These are phyloP conservation scores for Corvus hawaiiensis DNA, from an alignment of 2,113 vertebrate genomes.

Conservation along the genomic window DNA sequence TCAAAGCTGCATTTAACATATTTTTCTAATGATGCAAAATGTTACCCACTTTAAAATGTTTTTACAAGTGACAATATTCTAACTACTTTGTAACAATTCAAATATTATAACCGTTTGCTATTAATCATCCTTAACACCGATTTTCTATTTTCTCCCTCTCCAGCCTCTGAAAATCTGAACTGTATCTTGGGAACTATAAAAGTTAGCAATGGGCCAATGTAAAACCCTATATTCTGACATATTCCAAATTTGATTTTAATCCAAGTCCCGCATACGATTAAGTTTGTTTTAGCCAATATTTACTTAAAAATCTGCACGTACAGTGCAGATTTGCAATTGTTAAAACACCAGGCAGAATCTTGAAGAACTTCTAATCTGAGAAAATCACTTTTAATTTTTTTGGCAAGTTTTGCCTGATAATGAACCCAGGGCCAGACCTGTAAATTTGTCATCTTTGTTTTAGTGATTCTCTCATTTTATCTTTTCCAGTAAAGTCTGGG, in stretches of 20 bases:
- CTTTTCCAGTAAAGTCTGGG: neutral
- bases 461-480: neutral
- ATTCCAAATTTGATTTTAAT: neutral
- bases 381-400: neutral
- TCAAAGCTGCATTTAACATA: neutral
- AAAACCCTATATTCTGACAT: neutral
- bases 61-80: constrained; percentile 27
- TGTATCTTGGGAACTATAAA: neutral
- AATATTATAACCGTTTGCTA: neutral
- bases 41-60: neutral
- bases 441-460: neutral
- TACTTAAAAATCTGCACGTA: neutral
- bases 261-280: neutral
- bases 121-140: constrained; percentile 1
- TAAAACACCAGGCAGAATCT: neutral
- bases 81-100: neutral
- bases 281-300: neutral
- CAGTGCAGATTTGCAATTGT: neutral
- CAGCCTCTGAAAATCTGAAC: neutral
- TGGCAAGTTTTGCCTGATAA: neutral
- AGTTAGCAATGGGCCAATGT: neutral
- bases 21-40: constrained; percentile 6
- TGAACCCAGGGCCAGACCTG: neutral
- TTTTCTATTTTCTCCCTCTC: neutral
- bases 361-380: neutral